Conservation (phyloP, 2,797 vertebrate genomes). For the Artibeus jamaicensis region DNA sequence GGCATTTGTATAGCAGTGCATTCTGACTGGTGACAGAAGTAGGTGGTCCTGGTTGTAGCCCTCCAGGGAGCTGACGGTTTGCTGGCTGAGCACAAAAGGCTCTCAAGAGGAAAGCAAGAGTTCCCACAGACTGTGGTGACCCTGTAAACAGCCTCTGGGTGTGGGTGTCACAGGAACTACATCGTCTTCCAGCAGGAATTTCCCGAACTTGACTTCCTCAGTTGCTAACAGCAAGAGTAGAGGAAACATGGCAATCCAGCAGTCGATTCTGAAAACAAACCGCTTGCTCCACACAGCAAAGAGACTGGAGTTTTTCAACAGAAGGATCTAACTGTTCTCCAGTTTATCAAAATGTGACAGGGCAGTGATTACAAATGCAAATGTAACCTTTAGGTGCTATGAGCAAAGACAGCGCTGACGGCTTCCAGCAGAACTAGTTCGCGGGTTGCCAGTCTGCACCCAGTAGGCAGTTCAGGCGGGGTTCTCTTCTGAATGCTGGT, state of each 20-base stretch:
- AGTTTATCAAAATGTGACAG: slow-evolving; percentile 19
- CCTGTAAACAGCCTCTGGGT: background rate
- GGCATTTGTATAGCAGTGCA: background rate
- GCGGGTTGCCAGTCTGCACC: background rate
- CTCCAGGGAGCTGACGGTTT: background rate
- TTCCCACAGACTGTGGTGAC: background rate
- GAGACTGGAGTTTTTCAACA: background rate
- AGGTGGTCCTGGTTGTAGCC: background rate
- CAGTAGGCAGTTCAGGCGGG: background rate
- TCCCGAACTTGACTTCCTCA: background rate
- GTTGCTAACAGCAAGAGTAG: background rate
- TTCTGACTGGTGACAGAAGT: background rate
- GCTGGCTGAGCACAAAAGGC: background rate
- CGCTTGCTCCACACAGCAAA: background rate
- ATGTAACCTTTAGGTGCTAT: background rate
- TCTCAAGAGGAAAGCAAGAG: background rate
- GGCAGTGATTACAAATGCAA: slow-evolving; percentile 40
- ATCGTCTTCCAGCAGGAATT: background rate
- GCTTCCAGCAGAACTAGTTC: background rate
- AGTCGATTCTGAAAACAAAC: background rate
- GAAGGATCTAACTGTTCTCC: background rate
- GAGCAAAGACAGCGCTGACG: background rate
- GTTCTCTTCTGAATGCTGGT: background rate
- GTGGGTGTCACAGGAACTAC: background rate
- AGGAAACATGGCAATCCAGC: background rate